phyloP scores from a whole-genome alignment of 1,140 invertebrate species.

The Euwallacea fornicatus region DNA sequence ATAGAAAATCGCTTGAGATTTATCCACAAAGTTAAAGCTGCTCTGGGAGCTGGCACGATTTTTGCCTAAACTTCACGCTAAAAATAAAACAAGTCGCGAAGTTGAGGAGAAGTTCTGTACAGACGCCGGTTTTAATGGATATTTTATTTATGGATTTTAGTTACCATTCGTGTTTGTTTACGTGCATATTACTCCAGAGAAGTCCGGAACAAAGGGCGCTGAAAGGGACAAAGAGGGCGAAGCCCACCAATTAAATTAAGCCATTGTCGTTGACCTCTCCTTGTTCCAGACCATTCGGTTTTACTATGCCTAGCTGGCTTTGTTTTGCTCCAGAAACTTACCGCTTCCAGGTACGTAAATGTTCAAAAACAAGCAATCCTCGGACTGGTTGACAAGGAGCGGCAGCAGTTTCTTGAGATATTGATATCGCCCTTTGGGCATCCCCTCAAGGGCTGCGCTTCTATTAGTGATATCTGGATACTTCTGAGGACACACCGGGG shows the following conservation, averaged over 20 bases:
- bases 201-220: too few relatives aligned
- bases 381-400: conserved; percentile 75
- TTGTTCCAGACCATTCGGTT: too few relatives aligned
- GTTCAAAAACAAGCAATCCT: conserved; percentile 89
- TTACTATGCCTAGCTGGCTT: too few relatives aligned
- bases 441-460: conserved; percentile 66
- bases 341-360: conserved; percentile 83
- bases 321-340: conserved; percentile 54
- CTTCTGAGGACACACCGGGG: conserved; percentile 76
- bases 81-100: conserved; percentile 2
- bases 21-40: conserved; percentile 1
- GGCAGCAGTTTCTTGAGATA: conserved; percentile 66
- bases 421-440: conserved; percentile 70
- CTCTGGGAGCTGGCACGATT: conserved; percentile 11
- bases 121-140: conserved; percentile 1
- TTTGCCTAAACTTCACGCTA: conserved; percentile 5
- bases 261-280: too few relatives aligned
- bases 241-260: too few relatives aligned
- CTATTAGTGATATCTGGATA: conserved; percentile 72
- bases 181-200: too few relatives aligned
- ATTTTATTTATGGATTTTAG: background rate
- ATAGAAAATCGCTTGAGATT: conserved; percentile 3
- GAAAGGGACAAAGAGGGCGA: too few relatives aligned
- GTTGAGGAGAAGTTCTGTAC: background rate
- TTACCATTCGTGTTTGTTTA: too few relatives aligned